phyloP scores from a whole-genome alignment of 2,113 vertebrate species.

The Pollachius pollachius region DNA sequence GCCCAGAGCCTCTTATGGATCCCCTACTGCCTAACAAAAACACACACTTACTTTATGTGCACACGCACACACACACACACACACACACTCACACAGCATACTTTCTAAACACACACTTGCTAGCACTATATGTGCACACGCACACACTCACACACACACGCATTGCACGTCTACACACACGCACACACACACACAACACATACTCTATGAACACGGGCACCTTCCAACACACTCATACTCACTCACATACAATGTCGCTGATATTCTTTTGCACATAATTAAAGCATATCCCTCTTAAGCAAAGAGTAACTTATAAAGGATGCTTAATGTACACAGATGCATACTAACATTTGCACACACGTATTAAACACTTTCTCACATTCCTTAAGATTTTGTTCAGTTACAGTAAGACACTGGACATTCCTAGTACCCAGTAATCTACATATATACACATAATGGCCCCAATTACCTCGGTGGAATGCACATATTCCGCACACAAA shows the following conservation, averaged over 20 bases:
- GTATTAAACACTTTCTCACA: background rate
- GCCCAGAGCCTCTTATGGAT: conserved; percentile 58
- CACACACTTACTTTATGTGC: conserved; percentile 36
- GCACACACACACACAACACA: background rate
- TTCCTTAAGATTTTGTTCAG: background rate
- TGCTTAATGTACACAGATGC: background rate
- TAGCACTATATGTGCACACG: conserved; percentile 28
- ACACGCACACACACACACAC: conserved; percentile 11
- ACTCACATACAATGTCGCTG: background rate
- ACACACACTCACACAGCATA: background rate
- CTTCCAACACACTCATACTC: conserved; percentile 12
- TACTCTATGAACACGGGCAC: background rate
- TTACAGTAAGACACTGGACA: background rate
- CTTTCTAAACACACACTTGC: background rate
- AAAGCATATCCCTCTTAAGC: background rate
- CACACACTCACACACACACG: background rate
- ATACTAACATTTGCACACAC: background rate
- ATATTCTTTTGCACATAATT: no score
- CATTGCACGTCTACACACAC: background rate
- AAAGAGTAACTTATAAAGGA: background rate
- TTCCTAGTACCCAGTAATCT: background rate
- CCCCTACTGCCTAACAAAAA: conserved; percentile 49
- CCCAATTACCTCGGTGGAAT: no score
- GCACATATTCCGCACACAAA: background rate
- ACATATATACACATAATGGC: background rate